These are phyloP conservation scores for Platyscapa corneri DNA, from an alignment of 1,140 invertebrate genomes.

Conservation along the genomic window DNA sequence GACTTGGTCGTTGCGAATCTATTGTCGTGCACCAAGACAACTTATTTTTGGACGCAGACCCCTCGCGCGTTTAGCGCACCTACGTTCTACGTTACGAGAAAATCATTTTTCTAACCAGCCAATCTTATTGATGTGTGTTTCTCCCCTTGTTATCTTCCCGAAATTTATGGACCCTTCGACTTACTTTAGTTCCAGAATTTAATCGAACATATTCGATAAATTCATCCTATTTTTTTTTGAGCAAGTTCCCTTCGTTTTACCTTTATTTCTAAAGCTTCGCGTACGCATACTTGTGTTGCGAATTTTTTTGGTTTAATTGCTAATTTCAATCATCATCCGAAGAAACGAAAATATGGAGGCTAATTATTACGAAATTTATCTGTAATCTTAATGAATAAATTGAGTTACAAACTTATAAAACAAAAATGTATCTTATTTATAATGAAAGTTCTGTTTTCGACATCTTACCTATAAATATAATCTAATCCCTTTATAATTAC, in stretches of 20 bases:
- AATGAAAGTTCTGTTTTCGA: too few relatives aligned
- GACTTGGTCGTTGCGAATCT: slow-evolving; percentile 2
- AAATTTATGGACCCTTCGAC: neutral
- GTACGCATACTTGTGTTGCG: too few relatives aligned
- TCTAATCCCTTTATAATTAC: too few relatives aligned
- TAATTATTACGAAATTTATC: too few relatives aligned
- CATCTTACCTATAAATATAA: too few relatives aligned
- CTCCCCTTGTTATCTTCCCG: neutral
- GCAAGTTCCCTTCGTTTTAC: neutral
- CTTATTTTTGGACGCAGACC: slow-evolving; percentile 17
- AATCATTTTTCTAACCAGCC: too few relatives aligned
- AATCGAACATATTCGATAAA: neutral
- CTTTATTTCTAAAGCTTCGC: too few relatives aligned
- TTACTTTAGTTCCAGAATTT: neutral
- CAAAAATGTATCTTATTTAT: too few relatives aligned
- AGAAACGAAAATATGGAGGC: too few relatives aligned
- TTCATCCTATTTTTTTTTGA: neutral
- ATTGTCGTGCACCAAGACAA: neutral
- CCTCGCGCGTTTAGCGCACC: neutral
- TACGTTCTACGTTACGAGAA: neutral
- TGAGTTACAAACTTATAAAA: too few relatives aligned
- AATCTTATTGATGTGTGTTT: neutral
- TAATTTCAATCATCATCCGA: too few relatives aligned
- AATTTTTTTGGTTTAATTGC: neutral
- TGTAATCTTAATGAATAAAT: too few relatives aligned